A percentile compares a stretch with the other conserved stretches of the same genome.
Conservation (phyloP, 1,140 invertebrate species). For the Condylostylus longicornis region DNA sequence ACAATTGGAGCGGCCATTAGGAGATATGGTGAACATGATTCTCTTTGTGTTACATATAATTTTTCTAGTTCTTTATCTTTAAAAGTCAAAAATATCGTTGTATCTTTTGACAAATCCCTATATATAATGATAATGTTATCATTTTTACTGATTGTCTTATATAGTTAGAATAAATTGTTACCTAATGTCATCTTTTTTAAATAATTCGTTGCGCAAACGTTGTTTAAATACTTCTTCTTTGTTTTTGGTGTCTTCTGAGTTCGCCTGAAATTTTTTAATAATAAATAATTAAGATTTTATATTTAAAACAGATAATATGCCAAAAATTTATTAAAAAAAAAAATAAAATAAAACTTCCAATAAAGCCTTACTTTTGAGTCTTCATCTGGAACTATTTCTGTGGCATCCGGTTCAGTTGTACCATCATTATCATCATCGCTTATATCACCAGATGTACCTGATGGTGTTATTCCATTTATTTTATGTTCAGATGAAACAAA, state of each 20-base stretch:
- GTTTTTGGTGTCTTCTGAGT: constrained; percentile 12
- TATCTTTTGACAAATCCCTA: constrained; percentile 49
- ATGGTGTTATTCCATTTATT: no score
- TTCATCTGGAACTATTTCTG: constrained; percentile 19
- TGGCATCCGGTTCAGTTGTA: background rate
- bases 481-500: no score
- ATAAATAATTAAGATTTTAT: background rate
- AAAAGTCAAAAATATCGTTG: constrained; percentile 47
- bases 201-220: constrained; percentile 62
- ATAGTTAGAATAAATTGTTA: constrained; percentile 29
- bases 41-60: constrained; percentile 46
- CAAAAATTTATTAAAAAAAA: constrained; percentile 1
- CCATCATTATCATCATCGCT: background rate
- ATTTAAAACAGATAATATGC: background rate
- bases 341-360: constrained; percentile 1
- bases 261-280: background rate
- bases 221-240: constrained; percentile 56
- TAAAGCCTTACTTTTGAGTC: constrained; percentile 19
- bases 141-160: constrained; percentile 2
- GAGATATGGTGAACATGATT: constrained; percentile 49
- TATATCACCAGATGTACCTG: background rate
- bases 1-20: constrained; percentile 46
- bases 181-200: constrained; percentile 64
- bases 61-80: constrained; percentile 46
- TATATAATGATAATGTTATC: constrained; percentile 10